Evolutionary conservation across 2,113 vertebrate species (phyloP), one percentile per base, ranked within the genome.

Genomic region (Illadopsis cleaveri): DNA sequence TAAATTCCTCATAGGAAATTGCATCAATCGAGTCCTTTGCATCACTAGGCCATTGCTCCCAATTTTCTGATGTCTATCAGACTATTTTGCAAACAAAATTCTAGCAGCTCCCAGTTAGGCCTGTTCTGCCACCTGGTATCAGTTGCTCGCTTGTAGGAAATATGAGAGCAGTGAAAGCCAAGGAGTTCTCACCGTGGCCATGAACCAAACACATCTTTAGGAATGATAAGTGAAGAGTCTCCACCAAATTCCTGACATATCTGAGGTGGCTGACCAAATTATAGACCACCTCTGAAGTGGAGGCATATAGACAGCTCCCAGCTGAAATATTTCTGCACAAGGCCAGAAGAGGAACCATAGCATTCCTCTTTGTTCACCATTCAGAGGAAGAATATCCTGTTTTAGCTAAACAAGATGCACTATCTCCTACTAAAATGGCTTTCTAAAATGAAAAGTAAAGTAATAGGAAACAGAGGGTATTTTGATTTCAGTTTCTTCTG

Each of bases 381-480:
- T 35, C 70, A 93, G 71, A 86, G 61, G 77, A 64, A 84, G 76
- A 92, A 50, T 31, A 86, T 64, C 44, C 47, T 53, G 65, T 62
- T 66, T 94, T 62, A 91, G 69, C 48, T 68, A 66, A 89, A 81
- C 28, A 78, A 86, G 65, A 94, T 78, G 72, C 68, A 89, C 64
- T 58, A 50, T 77, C 85, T 86, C 80, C 68, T 54, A 73, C 44
- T 62, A 86, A 93, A 94, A 93, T 31, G 71, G 44, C 82, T 95
- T 94, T 95, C 72, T 78, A 86, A 92, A 96, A 91, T 86, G 65
- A 71, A 79, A 94, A 84, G 68, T 73, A 62, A 93, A 95, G 82
- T 86, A 91, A 91, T 78, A 78, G 65, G 69, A 94, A 96, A 37
- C 83, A 94, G 76, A 89, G 94, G 86, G 77, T 54, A 78, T 92